phyloP scores from a whole-genome alignment of 2,888 invertebrate genomes.

The Cataglyphis altisquamis region DNA sequence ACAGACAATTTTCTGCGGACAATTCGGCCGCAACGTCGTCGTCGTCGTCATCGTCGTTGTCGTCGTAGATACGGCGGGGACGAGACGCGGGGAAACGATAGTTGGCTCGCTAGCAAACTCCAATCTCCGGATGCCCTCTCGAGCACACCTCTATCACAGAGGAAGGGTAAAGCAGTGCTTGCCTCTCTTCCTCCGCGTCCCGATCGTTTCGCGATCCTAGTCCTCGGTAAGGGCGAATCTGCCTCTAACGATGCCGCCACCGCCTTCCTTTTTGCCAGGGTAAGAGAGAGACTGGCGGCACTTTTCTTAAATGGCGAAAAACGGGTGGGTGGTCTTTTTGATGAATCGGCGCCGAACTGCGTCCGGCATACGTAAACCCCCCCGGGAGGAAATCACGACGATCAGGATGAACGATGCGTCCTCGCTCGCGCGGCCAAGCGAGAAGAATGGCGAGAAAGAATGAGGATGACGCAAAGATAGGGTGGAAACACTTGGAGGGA shows the following conservation, averaged over 20 bases:
- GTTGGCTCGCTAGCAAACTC: slow-evolving; percentile 81
- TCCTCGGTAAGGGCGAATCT: slow-evolving; percentile 60
- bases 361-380: slow-evolving; percentile 78
- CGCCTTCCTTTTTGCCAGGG: slow-evolving; percentile 15
- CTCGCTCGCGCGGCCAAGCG: slow-evolving; percentile 45
- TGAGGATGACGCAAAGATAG: slow-evolving; percentile 30
- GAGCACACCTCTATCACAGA: slow-evolving; percentile 54
- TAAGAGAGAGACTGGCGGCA: slow-evolving; percentile 49
- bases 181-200: background rate
- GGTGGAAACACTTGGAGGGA: slow-evolving; percentile 68
- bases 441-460: slow-evolving; percentile 63
- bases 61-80: slow-evolving; percentile 50
- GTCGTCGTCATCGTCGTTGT: background rate
- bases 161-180: slow-evolving; percentile 13
- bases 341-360: slow-evolving; percentile 78
- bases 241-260: slow-evolving; percentile 64
- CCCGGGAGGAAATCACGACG: slow-evolving; percentile 42
- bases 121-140: slow-evolving; percentile 73
- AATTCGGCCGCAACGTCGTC: slow-evolving; percentile 43
- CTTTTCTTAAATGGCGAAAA: slow-evolving; percentile 66
- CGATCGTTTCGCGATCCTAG: slow-evolving; percentile 43
- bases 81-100: slow-evolving; percentile 75
- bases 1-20: slow-evolving; percentile 56
- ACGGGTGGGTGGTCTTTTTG: slow-evolving; percentile 72
- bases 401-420: slow-evolving; percentile 66